Conservation (phyloP, 2,797 vertebrate genomes). For the Myotis planiceps region DNA sequence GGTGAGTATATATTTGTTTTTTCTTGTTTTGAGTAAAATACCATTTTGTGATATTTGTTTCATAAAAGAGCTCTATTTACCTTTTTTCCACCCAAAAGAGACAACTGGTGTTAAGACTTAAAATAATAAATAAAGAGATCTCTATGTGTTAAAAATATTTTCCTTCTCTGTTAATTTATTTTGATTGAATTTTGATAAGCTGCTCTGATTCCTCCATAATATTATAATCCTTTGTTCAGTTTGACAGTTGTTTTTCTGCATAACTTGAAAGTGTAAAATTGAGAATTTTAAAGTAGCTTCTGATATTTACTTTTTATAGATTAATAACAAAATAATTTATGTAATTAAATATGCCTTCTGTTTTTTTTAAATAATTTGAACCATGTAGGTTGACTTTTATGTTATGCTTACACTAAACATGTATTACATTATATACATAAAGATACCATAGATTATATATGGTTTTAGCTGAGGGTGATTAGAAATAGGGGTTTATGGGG, state of each 20-base stretch:
- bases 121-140: neutral
- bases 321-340: constrained; percentile 59
- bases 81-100: neutral
- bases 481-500: constrained; percentile 31
- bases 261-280: constrained; percentile 27
- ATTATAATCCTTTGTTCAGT: constrained; percentile 41
- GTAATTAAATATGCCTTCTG: constrained; percentile 16
- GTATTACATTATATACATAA: constrained; percentile 21
- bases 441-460: constrained; percentile 54
- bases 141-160: neutral
- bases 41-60: neutral
- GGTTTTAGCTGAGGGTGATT: constrained; percentile 63
- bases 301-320: constrained; percentile 31
- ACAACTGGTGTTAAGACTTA: neutral
- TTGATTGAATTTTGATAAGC: constrained; percentile 13
- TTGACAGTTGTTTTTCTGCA: neutral
- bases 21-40: neutral
- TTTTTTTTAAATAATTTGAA: constrained; percentile 27
- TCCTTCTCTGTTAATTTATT: neutral
- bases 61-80: neutral
- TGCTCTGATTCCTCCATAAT: neutral
- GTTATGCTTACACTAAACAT: constrained; percentile 11
- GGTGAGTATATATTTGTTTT: neutral
- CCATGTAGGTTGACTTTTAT: neutral
- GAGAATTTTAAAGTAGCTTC: neutral